Evolutionary conservation across 2,888 invertebrate genomes (phyloP).

Genomic region (Lepidochitona cinerea): DNA sequence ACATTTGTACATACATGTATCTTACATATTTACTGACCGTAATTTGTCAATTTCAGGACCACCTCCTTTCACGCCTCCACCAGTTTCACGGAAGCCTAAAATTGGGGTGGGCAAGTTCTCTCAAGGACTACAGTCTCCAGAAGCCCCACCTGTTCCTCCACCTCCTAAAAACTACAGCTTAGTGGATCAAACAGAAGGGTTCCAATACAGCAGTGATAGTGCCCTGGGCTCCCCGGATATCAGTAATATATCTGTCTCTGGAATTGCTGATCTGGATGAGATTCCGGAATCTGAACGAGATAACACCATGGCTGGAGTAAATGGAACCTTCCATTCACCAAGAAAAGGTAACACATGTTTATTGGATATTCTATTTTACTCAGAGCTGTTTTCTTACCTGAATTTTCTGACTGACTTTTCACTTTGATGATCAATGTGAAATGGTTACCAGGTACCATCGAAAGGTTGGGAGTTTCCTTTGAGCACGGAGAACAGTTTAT

Average conservation of each 20-base stretch:
- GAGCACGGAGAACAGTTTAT: no score
- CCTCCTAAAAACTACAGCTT: conserved; percentile 18
- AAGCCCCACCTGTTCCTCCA: conserved; percentile 39
- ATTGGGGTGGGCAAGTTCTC: background rate
- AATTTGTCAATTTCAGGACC: background rate
- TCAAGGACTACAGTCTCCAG: conserved; percentile 25
- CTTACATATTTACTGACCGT: no score
- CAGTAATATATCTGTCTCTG: conserved; percentile 31
- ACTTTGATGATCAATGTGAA: no score
- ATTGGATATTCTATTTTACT: no score
- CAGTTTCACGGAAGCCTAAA: background rate
- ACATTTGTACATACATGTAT: no score
- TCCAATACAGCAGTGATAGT: conserved; percentile 50
- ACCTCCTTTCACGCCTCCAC: background rate
- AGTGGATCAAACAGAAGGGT: conserved; percentile 19
- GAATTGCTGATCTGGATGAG: conserved; percentile 38
- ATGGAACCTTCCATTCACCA: conserved; percentile 21
- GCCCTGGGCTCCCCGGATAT: conserved; percentile 52
- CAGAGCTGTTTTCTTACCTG: no score
- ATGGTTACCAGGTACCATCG: no score
- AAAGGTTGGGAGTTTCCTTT: no score
- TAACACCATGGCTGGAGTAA: conserved; percentile 23
- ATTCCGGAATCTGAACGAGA: conserved; percentile 33
- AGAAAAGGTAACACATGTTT: no score
- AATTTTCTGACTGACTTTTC: no score